Evolutionary conservation across 2,113 vertebrate species (phyloP).

Genomic region (Pterophyllum scalare): DNA sequence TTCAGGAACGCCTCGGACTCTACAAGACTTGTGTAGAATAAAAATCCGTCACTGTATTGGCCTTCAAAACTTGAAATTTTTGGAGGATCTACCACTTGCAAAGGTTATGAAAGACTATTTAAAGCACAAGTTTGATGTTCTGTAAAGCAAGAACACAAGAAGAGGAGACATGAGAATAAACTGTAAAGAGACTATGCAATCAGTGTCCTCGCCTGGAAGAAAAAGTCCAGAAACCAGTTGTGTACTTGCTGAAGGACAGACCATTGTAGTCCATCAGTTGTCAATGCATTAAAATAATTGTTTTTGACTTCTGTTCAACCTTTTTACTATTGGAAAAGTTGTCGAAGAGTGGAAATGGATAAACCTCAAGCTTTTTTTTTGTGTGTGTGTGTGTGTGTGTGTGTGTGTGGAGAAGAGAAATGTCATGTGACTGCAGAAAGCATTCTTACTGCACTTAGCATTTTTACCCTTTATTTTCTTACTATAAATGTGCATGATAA

Average conservation of each 20-base stretch:
- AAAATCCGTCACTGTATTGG: constrained; percentile 97
- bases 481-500: constrained; percentile 12
- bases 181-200: constrained; percentile 90
- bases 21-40: constrained; percentile 98
- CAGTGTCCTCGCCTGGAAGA: constrained; percentile 85
- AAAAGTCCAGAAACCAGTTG: constrained; percentile 79
- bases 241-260: constrained; percentile 52
- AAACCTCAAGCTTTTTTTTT: background rate
- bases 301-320: background rate
- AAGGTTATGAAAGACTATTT: constrained; percentile 99
- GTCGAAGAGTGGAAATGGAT: background rate
- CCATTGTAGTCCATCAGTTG: constrained; percentile 19
- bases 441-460: constrained; percentile 5
- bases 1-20: constrained; percentile 92
- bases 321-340: background rate
- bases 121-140: constrained; percentile 97
- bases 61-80: constrained; percentile 93
- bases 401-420: constrained; percentile 10
- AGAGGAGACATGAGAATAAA: background rate
- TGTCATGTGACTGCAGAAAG: constrained; percentile 11
- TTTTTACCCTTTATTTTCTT: constrained; percentile 6
- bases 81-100: constrained; percentile 96
- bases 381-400: background rate
- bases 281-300: background rate
- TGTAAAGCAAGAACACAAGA: constrained; percentile 80